Percentiles rank a stretch among this genome's conserved stretches.
Evolutionary conservation across 1,140 invertebrate species (phyloP).

Genomic region (Dolichoris vasculosae): DNA sequence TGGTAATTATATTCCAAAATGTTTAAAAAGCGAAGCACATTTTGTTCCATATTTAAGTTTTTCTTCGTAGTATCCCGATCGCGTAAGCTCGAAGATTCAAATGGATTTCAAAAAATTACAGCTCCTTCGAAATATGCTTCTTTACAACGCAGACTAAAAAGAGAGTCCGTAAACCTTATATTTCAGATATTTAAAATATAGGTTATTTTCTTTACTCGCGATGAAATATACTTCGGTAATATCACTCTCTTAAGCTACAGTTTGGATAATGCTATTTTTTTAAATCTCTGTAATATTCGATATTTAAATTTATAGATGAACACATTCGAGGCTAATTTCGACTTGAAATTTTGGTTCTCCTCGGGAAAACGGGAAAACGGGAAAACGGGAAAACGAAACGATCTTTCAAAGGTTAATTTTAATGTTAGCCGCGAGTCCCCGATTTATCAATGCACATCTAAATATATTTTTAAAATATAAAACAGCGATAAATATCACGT

Average conservation of each 20-base stretch:
- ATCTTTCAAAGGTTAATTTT: not conserved
- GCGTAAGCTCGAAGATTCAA: not conserved
- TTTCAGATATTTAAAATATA: too few species aligned
- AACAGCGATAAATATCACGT: not conserved
- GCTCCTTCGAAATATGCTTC: not conserved
- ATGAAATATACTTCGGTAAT: not conserved
- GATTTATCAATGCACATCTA: not conserved
- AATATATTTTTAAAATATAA: not conserved
- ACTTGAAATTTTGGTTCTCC: not conserved
- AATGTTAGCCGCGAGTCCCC: too few species aligned
- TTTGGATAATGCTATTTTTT: too few species aligned
- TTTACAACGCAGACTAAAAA: not conserved
- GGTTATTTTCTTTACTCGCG: too few species aligned
- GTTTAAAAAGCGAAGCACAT: not conserved
- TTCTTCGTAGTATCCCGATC: not conserved
- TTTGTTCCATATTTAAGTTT: not conserved
- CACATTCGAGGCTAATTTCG: not conserved
- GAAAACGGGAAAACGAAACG: too few species aligned
- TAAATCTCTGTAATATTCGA: too few species aligned
- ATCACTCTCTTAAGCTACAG: not conserved
- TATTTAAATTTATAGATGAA: too few species aligned
- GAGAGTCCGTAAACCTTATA: not conserved
- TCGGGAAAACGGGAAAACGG: not conserved
- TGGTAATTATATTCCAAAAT: not conserved
- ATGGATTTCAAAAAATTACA: not conserved